Conservation (phyloP, 2,797 vertebrate genomes). For the Simalia tracyae region DNA sequence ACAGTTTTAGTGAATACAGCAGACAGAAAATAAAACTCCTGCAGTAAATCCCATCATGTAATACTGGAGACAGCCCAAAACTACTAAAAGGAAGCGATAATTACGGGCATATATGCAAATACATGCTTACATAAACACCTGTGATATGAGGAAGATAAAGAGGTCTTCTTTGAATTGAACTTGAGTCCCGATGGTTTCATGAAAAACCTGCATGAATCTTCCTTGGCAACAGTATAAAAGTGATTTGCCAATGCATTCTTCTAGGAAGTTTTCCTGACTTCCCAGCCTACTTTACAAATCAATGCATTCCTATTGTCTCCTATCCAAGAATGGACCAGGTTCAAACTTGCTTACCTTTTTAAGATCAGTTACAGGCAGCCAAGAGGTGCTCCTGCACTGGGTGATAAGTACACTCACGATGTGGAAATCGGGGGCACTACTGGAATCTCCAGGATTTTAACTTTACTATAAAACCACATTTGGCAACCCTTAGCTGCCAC, state of each 20-base stretch:
- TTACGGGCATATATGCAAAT: neutral
- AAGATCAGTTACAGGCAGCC: neutral
- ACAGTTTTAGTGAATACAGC: neutral
- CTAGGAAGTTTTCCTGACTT: neutral
- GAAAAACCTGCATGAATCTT: neutral
- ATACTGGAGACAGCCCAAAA: neutral
- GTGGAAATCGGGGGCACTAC: neutral
- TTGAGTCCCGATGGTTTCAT: neutral
- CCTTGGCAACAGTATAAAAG: neutral
- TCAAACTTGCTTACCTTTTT: neutral
- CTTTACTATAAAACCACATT: neutral
- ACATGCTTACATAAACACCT: neutral
- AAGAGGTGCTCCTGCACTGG: neutral
- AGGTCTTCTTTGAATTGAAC: neutral
- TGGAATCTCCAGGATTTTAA: neutral
- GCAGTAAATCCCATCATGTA: neutral
- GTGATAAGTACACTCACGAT: too few relatives aligned
- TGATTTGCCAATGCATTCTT: neutral
- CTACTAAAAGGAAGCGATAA: neutral
- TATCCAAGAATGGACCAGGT: neutral
- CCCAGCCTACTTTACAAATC: neutral
- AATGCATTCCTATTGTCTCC: neutral
- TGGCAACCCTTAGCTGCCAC: neutral
- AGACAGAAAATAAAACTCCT: neutral
- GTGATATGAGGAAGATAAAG: neutral